Evolutionary conservation across 1,140 invertebrate genomes (phyloP).

Genomic region (Holotrichia oblita): DNA sequence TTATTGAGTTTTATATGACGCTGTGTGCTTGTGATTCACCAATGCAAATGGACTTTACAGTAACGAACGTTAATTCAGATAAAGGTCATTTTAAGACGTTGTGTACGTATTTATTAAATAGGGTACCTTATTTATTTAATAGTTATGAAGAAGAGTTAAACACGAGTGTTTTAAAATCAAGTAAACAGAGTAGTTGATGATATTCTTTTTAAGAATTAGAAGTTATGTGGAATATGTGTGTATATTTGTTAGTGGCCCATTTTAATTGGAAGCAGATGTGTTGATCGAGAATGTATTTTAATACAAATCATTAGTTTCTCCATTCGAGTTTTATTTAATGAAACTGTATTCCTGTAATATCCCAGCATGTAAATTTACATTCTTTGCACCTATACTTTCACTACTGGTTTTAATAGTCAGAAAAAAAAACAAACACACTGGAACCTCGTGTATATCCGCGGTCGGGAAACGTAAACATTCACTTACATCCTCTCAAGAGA

Average conservation of each 20-base stretch:
- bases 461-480: no score
- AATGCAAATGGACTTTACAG: slow-evolving; percentile 40
- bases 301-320: not conserved
- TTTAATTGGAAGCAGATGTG: not conserved
- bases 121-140: slow-evolving; percentile 50
- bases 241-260: no score
- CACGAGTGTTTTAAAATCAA: not conserved
- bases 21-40: slow-evolving; percentile 40
- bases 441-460: no score
- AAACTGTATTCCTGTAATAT: no score
- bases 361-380: no score
- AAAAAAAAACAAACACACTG: no score
- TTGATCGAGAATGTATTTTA: not conserved
- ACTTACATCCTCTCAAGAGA: no score
- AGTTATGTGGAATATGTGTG: not conserved
- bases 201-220: not conserved
- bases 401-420: no score
- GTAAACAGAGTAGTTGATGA: not conserved
- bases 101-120: slow-evolving; percentile 42
- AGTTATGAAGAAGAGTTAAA: slow-evolving; percentile 47
- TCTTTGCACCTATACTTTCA: no score
- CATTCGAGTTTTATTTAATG: not conserved
- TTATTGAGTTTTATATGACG: slow-evolving; percentile 46
- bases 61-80: slow-evolving; percentile 46
- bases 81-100: slow-evolving; percentile 50